Percentiles rank a stretch among this genome's conserved stretches.
Evolutionary conservation across 2,113 vertebrate species (phyloP).

Genomic region (Mustela nigripes): DNA sequence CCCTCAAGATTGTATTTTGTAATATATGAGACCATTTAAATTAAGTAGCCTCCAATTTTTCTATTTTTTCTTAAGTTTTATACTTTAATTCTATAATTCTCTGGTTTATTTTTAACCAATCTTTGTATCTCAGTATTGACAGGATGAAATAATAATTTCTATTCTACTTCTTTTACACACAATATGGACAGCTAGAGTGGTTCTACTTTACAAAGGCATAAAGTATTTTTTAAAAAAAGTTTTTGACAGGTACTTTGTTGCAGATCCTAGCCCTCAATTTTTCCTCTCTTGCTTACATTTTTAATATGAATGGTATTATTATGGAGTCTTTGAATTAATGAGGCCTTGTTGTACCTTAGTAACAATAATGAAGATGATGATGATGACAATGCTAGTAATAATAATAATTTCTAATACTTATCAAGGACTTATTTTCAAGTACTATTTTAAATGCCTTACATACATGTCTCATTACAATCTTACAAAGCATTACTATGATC

Average conservation of each 20-base stretch:
- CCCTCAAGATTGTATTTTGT: slow-evolving; percentile 19
- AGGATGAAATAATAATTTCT: background rate
- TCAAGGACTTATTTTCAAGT: background rate
- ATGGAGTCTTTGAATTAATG: background rate
- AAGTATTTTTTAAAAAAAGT: background rate
- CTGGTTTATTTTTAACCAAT: background rate
- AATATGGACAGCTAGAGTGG: background rate
- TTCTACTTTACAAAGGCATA: background rate
- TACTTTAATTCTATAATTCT: background rate
- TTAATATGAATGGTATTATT: background rate
- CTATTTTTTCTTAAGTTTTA: background rate
- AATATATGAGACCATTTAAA: background rate
- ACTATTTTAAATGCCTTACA: background rate
- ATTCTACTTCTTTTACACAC: background rate
- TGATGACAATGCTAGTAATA: background rate
- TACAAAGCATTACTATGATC: background rate
- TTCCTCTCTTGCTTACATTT: background rate
- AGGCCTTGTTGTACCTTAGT: background rate
- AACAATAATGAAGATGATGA: slow-evolving; percentile 13
- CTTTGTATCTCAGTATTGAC: background rate
- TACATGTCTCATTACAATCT: background rate
- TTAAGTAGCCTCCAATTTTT: background rate
- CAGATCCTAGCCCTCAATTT: background rate
- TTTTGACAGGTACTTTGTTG: slow-evolving; percentile 2
- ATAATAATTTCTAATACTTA: slow-evolving; percentile 21